Base-by-base conservation (phyloP, 2,797 vertebrate species). In the Coregonus ussuriensis region DNA sequence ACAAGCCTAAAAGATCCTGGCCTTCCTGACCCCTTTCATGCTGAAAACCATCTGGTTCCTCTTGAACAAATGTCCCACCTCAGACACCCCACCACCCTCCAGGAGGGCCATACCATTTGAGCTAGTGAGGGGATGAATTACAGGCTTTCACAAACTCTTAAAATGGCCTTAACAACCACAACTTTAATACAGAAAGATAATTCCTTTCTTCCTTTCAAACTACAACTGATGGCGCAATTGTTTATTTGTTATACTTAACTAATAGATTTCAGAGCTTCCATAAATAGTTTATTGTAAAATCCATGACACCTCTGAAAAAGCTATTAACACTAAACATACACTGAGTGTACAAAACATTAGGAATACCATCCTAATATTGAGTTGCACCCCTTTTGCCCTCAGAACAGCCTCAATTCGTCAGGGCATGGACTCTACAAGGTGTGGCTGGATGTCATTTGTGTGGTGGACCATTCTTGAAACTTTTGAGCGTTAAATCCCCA, bases 41-140 rank as follows among this genome's bases (percentile, higher is more conserved):
- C 75, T 67, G 75, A 74, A 80, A 79, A 77, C 81, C 78, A 79
- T 83, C 78, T 82, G 78, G 81, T 79, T 79, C 72, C 81, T 79
- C 65, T 35, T 52, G 77, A 82, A 77, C 81, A 77, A 82, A 82
- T 77, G 75, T 72, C 81, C 75, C 75, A 77, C 74, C 74, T 74
- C 75, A 74, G 69, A 71, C 53, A 62, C 70, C 72, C 70, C 80
- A 18, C 15, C 52, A 52, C 78, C 56, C 70, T 62, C 71, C 75
- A 74, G 69, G 67, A 56, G 59, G 81, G 72, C 68, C 77, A 78
- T 79, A 82, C 81, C 72, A 79, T 72, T 75, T 74, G 29, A 69
- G 13, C 65, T 25, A 62, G 75, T 73, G 41, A 77, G 35, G 69
- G 73, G 76, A 76, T 72, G 69, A 66, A 67, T 66, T 33, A 66